A percentile compares a stretch with the other conserved stretches of the same genome.
Evolutionary conservation across 2,888 invertebrate species (phyloP).

Genomic region (Andrena trimmerana): DNA sequence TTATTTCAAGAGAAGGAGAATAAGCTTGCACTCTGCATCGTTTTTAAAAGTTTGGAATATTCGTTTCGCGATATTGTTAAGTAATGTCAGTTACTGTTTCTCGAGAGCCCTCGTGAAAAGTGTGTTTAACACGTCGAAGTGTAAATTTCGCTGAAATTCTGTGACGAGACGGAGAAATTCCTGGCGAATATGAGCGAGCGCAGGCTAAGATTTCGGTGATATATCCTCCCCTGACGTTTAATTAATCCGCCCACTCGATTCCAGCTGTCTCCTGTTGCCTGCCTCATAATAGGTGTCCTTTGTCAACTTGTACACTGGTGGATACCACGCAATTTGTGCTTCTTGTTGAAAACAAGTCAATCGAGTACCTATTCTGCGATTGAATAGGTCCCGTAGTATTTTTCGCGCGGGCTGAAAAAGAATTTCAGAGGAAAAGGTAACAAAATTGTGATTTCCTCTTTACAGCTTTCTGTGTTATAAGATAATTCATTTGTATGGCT

Average conservation of each 20-base stretch:
- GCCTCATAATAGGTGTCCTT: conserved; percentile 30
- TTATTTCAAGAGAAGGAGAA: neutral
- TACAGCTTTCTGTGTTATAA: too few species aligned
- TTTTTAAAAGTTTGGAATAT: neutral
- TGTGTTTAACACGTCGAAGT: neutral
- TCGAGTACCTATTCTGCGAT: neutral
- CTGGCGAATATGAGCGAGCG: conserved; percentile 32
- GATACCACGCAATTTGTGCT: conserved; percentile 9
- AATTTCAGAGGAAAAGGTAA: too few species aligned
- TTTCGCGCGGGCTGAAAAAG: too few species aligned
- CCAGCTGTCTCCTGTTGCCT: conserved; percentile 30
- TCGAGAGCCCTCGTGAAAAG: neutral
- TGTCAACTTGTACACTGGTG: conserved; percentile 26
- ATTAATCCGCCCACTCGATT: conserved; percentile 59
- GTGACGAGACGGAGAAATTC: conserved; percentile 1
- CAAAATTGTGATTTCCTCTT: too few species aligned
- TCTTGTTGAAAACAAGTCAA: neutral
- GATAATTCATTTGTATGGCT: too few species aligned
- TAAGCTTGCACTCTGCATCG: neutral
- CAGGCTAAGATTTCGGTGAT: conserved; percentile 41
- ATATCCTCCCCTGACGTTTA: conserved; percentile 56
- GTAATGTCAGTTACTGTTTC: neutral
- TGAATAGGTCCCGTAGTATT: too few species aligned
- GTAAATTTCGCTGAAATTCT: conserved; percentile 17
- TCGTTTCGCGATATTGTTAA: neutral